Percentiles rank a stretch among this genome's conserved stretches.
These are phyloP conservation scores for Bufo gargarizans DNA, from an alignment of 2,113 vertebrate genomes.

Conservation along the genomic window DNA sequence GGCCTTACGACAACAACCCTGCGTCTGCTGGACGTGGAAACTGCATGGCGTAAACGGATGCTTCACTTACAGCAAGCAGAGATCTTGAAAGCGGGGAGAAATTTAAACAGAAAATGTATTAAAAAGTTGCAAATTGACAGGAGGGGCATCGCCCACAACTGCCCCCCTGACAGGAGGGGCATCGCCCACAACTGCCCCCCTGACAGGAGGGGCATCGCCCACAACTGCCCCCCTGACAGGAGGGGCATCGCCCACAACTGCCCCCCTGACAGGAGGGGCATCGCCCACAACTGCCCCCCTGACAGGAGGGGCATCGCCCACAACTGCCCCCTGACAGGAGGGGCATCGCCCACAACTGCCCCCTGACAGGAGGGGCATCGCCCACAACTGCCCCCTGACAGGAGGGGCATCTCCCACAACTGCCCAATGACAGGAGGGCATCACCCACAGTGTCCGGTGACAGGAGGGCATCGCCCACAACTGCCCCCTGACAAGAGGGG, in stretches of 20 bases:
- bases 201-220: too few relatives aligned
- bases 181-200: too few relatives aligned
- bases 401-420: not conserved
- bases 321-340: not conserved
- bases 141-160: not conserved
- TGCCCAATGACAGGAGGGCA: not conserved
- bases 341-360: not conserved
- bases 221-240: too few relatives aligned
- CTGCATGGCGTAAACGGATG: too few relatives aligned
- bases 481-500: not conserved
- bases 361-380: not conserved
- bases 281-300: too few relatives aligned
- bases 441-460: not conserved
- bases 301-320: not conserved
- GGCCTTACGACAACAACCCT: too few relatives aligned
- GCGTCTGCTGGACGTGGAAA: too few relatives aligned
- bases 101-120: too few relatives aligned
- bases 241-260: too few relatives aligned
- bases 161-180: not conserved
- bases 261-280: too few relatives aligned
- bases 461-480: not conserved
- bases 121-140: not conserved
- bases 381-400: not conserved
- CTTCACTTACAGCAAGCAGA: too few relatives aligned
- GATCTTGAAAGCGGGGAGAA: too few relatives aligned